Evolutionary conservation across 2,888 invertebrate genomes (phyloP).

Genomic region (Spialia ferax): DNA sequence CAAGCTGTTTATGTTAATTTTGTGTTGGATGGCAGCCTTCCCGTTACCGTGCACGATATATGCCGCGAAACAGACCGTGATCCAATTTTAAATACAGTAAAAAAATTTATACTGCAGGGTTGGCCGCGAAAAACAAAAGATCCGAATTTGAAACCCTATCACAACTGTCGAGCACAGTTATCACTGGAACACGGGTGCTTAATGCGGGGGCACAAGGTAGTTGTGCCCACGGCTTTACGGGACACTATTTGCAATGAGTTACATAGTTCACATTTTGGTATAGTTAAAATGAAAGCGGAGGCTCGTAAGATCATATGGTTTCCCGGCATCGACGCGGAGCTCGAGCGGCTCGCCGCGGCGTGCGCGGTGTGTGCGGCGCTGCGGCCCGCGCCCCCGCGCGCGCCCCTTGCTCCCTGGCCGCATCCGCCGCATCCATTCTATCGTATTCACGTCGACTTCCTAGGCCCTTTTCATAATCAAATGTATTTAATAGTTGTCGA

Average conservation of each 20-base stretch:
- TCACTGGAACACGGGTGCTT: conserved; percentile 37
- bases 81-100: conserved; percentile 17
- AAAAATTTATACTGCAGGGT: conserved; percentile 32
- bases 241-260: conserved; percentile 25
- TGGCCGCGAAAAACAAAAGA: conserved; percentile 41
- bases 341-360: conserved; percentile 30
- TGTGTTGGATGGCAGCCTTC: conserved; percentile 35
- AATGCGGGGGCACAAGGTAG: conserved; percentile 40
- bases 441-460: conserved; percentile 6
- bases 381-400: conserved; percentile 22
- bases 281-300: conserved; percentile 43
- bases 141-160: conserved; percentile 33
- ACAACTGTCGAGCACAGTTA: conserved; percentile 38
- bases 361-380: conserved; percentile 23
- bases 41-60: conserved; percentile 32
- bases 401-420: conserved; percentile 21
- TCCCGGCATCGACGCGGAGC: conserved; percentile 42
- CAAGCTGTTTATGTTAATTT: conserved; percentile 39
- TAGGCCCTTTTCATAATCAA: conserved; percentile 4
- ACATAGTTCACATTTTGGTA: conserved; percentile 38
- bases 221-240: conserved; percentile 29
- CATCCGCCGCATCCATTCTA: conserved; percentile 11
- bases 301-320: conserved; percentile 41
- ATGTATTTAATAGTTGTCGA: conserved; percentile 5
- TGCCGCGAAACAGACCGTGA: conserved; percentile 32